Evolutionary conservation across 2,113 vertebrate species (phyloP).

Genomic region (Salvelinus sp.): DNA sequence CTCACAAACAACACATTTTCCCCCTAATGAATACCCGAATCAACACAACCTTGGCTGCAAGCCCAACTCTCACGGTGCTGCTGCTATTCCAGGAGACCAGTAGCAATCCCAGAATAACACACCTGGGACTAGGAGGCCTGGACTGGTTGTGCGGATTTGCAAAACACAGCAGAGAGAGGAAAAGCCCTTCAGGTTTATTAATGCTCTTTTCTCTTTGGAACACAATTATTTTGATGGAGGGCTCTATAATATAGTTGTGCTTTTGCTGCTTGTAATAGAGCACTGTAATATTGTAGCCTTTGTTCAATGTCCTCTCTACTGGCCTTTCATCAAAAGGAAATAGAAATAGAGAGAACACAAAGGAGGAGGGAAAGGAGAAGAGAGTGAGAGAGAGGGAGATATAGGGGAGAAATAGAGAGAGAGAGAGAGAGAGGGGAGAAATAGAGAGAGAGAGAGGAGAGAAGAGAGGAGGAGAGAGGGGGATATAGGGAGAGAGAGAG

Average conservation of each 20-base stretch:
- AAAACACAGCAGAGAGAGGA: constrained; percentile 27
- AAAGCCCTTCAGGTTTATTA: not conserved
- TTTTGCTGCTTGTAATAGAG: constrained; percentile 19
- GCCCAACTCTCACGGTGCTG: constrained; percentile 11
- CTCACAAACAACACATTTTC: constrained; percentile 29
- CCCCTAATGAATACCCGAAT: not conserved
- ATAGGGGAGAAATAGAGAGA: not conserved
- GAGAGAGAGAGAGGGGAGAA: not conserved
- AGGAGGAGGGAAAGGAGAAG: constrained; percentile 3
- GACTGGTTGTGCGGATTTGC: constrained; percentile 27
- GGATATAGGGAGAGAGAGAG: not conserved
- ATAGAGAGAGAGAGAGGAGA: not conserved
- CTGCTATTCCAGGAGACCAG: constrained; percentile 13
- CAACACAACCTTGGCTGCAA: constrained; percentile 7
- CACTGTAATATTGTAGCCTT: constrained; percentile 19
- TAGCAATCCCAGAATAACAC: not conserved
- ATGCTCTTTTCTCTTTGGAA: not conserved
- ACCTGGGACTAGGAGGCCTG: not conserved
- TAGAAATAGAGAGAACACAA: constrained; percentile 17
- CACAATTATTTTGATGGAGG: constrained; percentile 43
- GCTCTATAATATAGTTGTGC: constrained; percentile 3
- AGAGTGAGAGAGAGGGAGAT: not conserved
- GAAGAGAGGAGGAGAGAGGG: not conserved
- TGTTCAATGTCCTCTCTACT: constrained; percentile 32
- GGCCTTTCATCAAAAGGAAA: constrained; percentile 31